phyloP scores from a whole-genome alignment of 2,888 invertebrate genomes.

The Apeira syringaria region DNA sequence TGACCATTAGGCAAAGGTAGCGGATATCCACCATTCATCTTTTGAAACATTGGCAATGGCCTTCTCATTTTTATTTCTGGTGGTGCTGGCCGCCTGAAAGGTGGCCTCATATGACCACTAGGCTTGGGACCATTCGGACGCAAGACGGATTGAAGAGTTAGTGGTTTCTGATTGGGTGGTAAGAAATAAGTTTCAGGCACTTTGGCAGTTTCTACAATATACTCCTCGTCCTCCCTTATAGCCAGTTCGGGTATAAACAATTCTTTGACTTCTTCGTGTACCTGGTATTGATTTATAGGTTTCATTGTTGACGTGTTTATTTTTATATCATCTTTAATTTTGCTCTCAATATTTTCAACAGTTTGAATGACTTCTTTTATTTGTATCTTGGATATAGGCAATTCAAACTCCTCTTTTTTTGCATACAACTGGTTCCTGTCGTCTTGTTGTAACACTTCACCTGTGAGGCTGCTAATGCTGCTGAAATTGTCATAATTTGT shows the following conservation, averaged over 20 bases:
- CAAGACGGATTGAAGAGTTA: slow-evolving; percentile 73
- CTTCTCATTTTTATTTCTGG: slow-evolving; percentile 76
- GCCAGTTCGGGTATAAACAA: slow-evolving; percentile 59
- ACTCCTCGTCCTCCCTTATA: slow-evolving; percentile 65
- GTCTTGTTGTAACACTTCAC: slow-evolving; percentile 50
- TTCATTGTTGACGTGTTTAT: slow-evolving; percentile 41
- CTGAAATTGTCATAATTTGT: slow-evolving; percentile 79
- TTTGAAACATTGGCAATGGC: slow-evolving; percentile 53
- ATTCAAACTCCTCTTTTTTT: slow-evolving; percentile 67
- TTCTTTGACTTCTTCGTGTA: slow-evolving; percentile 63
- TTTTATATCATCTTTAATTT: slow-evolving; percentile 57
- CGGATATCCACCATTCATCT: slow-evolving; percentile 58
- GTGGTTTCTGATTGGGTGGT: slow-evolving; percentile 66
- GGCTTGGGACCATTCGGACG: slow-evolving; percentile 60
- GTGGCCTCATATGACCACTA: slow-evolving; percentile 55
- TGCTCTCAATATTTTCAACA: slow-evolving; percentile 67
- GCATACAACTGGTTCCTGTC: slow-evolving; percentile 46
- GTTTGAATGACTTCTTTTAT: slow-evolving; percentile 72
- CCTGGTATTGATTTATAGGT: slow-evolving; percentile 56
- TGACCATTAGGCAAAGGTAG: slow-evolving; percentile 62
- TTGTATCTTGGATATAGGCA: slow-evolving; percentile 69
- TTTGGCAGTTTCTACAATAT: slow-evolving; percentile 56
- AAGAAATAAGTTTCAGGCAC: slow-evolving; percentile 59
- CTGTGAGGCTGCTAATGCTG: slow-evolving; percentile 63
- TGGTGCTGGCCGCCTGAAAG: slow-evolving; percentile 66